Evolutionary conservation across 2,113 vertebrate genomes (phyloP), one percentile per base, ranked within the genome.

Genomic region (Oreotrochilus melanogaster): DNA sequence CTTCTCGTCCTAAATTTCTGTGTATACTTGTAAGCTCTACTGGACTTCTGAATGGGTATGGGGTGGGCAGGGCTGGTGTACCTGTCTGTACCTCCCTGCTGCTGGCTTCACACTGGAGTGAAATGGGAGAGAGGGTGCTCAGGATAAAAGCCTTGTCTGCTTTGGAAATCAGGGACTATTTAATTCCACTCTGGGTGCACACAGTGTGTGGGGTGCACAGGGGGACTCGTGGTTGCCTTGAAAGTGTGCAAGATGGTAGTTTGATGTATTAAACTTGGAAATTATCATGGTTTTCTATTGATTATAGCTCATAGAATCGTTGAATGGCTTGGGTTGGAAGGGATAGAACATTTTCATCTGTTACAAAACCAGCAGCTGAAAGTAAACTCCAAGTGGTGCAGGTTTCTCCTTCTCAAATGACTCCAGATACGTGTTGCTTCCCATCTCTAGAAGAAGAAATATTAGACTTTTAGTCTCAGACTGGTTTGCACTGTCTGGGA

Each of bases 41-140:
- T 47, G 25, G 14, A 11, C 86, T 64, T 37, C 39, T 47, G 30
- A 72, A 39, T 57, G 19, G 28, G 7, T 22, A 17, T 1, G 14
- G 15, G 10, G 6, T 24, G 61, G 61, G 37, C 37, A 78, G 65
- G 45, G 61, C 33, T n/a, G 45, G 50, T 23, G n/a, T 19, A 13
- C 14, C 27, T 1, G 11, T 31, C 18, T 53, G 30, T 11, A 18
- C 10, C 10, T 85, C 18, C 7, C 21, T 25, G 43, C 2, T 3
- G 1, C 39, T 71, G 51, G 16, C 9, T 65, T 23, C 1, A 3
- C 9, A 6, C 10, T 3, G 23, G 18, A 39, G 58, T 2, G 2
- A 53, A 54, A 7, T 1, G 1, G 35, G 12, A 51, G 11, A 45
- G 50, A 79, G 30, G 45, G 27, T 80, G 81, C 30, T 24, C 8